Base-by-base conservation (phyloP, 30 jellyfish, hydroid and myxozoan genomes). In the Cassiopea andromeda region DNA sequence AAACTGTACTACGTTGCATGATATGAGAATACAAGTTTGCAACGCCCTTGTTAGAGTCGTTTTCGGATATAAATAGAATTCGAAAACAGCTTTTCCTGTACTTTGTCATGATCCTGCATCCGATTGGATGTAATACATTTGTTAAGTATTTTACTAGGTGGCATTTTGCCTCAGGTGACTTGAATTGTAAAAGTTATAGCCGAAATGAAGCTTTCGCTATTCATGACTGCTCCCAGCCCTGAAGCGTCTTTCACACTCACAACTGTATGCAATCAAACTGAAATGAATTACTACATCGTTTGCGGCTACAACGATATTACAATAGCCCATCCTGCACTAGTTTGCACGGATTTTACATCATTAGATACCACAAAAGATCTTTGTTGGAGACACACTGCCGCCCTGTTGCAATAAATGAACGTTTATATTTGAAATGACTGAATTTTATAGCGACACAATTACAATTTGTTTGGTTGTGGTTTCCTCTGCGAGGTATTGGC, bases 341-440 rank as follows among this genome's bases (percentile, higher is more conserved):
- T 5, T 4, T 12, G 38, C 3, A 54, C 54, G 17, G 79, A 15
- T 70, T 2, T 43, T 70, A 38, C 57, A 16, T 15, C 54, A 70
- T 66, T 27, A 70, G 7, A 18, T n/a, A 19, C 79, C 79, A 16
- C 79, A 70, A 70, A 70, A 70, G 79, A 70, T 19, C 79, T 70
- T 70, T 43, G 79, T 54, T 70, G 79, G 79, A 70, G 79, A 70
- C 79, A 43, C 38, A 43, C 54, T 43, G 79, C 54, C 79, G 79
- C 57, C 79, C 79, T 66, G 10, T 19, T 4, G 27, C 2, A 27
- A 6, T 43, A 16, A 18, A 70, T 16, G 3, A 70, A 17, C 38
- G 16, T 43, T 5, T 15, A 50, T 70, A 14, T 19, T 54, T 14
- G 54, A 70, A 43, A 70, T 6, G 38, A 2, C 47, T 1, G 12